Conservation (phyloP, 64 coral and sea anemone species). For the Montipora efflorescens region DNA sequence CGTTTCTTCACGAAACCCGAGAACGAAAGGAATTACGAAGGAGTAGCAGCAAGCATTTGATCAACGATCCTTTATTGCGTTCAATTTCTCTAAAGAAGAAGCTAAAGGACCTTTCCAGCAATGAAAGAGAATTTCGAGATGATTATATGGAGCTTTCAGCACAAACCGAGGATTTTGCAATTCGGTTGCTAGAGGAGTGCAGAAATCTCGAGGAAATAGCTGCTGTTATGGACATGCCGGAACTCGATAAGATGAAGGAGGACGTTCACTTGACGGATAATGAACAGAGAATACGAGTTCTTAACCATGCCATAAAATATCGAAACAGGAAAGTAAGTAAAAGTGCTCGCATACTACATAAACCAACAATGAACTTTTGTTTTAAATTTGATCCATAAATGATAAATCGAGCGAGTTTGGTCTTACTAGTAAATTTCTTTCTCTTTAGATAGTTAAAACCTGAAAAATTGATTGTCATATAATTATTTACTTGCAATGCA, state of each 20-base stretch:
- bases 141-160: conserved; percentile 57
- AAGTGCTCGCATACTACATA: neutral
- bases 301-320: conserved; percentile 90
- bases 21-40: neutral
- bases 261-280: neutral
- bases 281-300: conserved; percentile 46
- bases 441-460: too few species aligned
- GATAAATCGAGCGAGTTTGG: too few species aligned
- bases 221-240: conserved; percentile 76
- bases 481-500: too few species aligned
- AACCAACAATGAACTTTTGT: too few species aligned
- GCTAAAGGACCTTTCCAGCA: conserved; percentile 28
- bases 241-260: conserved; percentile 30
- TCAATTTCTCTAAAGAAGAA: conserved; percentile 55
- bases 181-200: conserved; percentile 69
- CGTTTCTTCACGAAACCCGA: conserved; percentile 28
- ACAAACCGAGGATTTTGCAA: conserved; percentile 80
- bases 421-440: too few species aligned
- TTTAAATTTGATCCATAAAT: too few species aligned
- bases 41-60: neutral
- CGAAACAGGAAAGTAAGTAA: conserved; percentile 77
- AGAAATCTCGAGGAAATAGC: conserved; percentile 78
- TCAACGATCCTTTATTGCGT: conserved; percentile 36
- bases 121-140: conserved; percentile 69
- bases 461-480: too few species aligned